Base-by-base conservation (phyloP, 2,797 vertebrate species). In the Gallirallus australis region DNA sequence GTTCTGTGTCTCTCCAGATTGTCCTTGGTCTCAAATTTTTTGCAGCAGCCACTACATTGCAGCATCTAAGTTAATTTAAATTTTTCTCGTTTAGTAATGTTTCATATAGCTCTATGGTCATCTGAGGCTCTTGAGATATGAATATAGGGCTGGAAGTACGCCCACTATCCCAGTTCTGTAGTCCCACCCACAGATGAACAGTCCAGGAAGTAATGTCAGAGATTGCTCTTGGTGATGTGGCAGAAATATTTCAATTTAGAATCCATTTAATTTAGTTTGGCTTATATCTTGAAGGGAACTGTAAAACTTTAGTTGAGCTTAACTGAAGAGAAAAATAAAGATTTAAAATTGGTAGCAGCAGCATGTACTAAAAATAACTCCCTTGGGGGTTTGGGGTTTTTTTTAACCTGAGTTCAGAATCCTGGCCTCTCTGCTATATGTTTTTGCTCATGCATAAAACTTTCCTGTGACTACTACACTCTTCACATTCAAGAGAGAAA, bases 211-310 rank as follows among this genome's bases (percentile, higher is more conserved):
- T 87, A 27, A 27, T 61, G 47, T 73, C 56, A 77, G 30, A 66
- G 50, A n/a, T 75, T 80, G 65, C 75, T 39, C 50, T 31, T 85
- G 94, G 69, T 86, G 90, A 88, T 94, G 96, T 96, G 96, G 96
- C 94, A 92, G 17, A 21, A 42, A 39, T 23, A 35, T 23, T 75
- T 14, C 70, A 50, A 31, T 59, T 59, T 12, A 31, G 53, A 30
- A 85, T 66, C 72, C 12, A 9, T 45, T 86, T 70, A 35, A 9
- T 64, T 59, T 33, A 59, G 28, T 47, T 64, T 63, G 79, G 2
- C 13, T 56, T 65, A 17, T 69, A 2, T 63, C 70, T 73, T 16
- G 56, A 37, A 45, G 31, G 12, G 68, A 78, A 23, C 21, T 50
- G 18, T 73, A 50, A 91, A 81, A 59, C 13, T n/a, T 45, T 57